Evolutionary conservation across 2,113 vertebrate species (phyloP).

Genomic region (Psittacula cyanocephala): DNA sequence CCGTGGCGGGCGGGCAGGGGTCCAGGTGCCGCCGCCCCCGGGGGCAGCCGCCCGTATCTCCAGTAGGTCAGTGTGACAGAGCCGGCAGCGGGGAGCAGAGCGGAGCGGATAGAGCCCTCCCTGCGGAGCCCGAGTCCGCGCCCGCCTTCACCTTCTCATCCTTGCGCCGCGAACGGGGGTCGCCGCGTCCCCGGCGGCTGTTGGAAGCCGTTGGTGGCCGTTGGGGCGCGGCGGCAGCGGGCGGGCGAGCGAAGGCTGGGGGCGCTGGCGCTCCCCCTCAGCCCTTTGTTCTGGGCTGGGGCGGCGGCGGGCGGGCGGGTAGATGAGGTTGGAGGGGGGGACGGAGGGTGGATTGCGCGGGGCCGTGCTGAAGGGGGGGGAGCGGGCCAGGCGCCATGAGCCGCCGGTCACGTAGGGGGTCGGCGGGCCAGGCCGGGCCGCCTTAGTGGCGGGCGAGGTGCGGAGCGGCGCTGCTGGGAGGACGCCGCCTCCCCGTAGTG

Average conservation of each 20-base stretch:
- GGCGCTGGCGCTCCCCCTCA: slow-evolving; percentile 56
- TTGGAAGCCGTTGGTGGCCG: background rate
- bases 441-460: background rate
- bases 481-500: background rate
- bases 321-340: background rate
- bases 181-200: background rate
- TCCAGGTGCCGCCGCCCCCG: background rate
- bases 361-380: background rate
- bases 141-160: background rate
- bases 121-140: background rate
- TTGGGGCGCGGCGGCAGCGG: background rate
- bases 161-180: background rate
- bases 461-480: background rate
- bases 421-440: background rate
- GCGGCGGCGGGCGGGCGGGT: slow-evolving; percentile 21
- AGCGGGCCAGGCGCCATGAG: background rate
- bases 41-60: background rate
- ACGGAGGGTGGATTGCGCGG: background rate
- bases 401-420: slow-evolving; percentile 38
- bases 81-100: background rate
- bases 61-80: slow-evolving; percentile 44
- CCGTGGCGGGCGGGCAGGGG: background rate
- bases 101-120: background rate
- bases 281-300: slow-evolving; percentile 78
- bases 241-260: background rate